A percentile compares a stretch with the other conserved stretches of the same genome.
These are phyloP conservation scores for Oceanodroma leucorhoa DNA, from an alignment of 2,797 vertebrate species.

Conservation along the genomic window DNA sequence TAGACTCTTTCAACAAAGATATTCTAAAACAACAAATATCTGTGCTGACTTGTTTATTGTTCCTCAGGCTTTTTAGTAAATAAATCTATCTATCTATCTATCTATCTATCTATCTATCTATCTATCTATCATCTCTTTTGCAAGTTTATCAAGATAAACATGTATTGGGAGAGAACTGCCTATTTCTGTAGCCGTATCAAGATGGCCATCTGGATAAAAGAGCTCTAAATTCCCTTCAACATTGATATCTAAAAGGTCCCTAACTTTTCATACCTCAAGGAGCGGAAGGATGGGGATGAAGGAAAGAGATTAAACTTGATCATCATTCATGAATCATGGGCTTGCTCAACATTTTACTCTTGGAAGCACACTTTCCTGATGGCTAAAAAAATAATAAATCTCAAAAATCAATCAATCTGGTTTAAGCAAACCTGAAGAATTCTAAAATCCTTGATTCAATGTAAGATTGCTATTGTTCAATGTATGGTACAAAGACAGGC, in stretches of 20 bases:
- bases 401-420: not conserved
- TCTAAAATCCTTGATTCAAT: not conserved
- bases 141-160: not conserved
- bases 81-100: not conserved
- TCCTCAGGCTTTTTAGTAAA: not conserved
- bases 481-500: not conserved
- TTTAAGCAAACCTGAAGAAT: not conserved
- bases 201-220: not conserved
- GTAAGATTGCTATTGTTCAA: not conserved
- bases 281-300: not conserved
- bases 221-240: not conserved
- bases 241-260: not conserved
- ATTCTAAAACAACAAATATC: not conserved
- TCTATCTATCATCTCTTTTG: not conserved
- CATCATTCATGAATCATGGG: not conserved
- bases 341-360: not conserved
- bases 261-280: not conserved
- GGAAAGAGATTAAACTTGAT: not conserved
- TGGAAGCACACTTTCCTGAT: not conserved
- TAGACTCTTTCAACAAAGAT: not conserved
- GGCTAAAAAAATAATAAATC: not conserved
- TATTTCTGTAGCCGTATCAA: not conserved
- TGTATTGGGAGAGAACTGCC: accelerated
- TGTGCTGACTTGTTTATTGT: not conserved
- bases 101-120: not conserved